These are phyloP conservation scores for Numida meleagris DNA, from an alignment of 2,113 vertebrate species.

Conservation along the genomic window DNA sequence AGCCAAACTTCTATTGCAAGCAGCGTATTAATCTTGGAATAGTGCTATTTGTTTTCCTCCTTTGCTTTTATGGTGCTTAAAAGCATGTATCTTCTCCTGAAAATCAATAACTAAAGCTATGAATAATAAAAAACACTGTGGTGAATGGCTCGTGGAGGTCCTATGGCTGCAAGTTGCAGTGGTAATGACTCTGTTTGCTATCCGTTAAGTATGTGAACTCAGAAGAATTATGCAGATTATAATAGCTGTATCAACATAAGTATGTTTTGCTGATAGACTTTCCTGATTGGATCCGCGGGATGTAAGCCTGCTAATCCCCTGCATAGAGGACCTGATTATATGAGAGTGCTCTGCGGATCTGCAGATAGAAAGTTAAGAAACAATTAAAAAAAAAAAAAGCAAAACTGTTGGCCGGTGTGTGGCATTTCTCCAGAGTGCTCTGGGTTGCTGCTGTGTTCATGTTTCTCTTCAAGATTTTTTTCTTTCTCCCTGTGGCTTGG, in stretches of 20 bases:
- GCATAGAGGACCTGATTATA: slow-evolving; percentile 55
- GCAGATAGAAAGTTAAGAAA: slow-evolving; percentile 35
- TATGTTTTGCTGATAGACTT: slow-evolving; percentile 73
- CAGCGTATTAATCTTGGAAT: slow-evolving; percentile 53
- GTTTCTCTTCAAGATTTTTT: background rate
- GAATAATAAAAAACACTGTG: slow-evolving; percentile 66
- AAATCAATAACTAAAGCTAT: slow-evolving; percentile 73
- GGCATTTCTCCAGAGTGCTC: background rate
- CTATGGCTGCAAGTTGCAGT: slow-evolving; percentile 36
- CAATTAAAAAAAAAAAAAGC: background rate
- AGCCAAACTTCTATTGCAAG: slow-evolving; percentile 39
- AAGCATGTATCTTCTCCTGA: slow-evolving; percentile 58
- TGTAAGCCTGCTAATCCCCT: slow-evolving; percentile 65
- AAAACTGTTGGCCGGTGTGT: fast-evolving
- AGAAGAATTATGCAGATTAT: slow-evolving; percentile 77
- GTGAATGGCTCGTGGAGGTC: slow-evolving; percentile 50
- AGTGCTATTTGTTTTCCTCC: slow-evolving; percentile 54
- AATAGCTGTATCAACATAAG: slow-evolving; percentile 75
- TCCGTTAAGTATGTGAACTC: slow-evolving; percentile 73
- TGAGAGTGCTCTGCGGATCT: slow-evolving; percentile 34
- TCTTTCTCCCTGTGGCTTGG: too few species aligned
- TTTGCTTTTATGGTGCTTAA: slow-evolving; percentile 64
- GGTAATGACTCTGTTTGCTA: slow-evolving; percentile 71
- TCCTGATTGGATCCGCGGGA: slow-evolving; percentile 69
- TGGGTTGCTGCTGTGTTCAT: background rate